These are phyloP conservation scores for Smittia aterrima DNA, from an alignment of 2,888 invertebrate genomes.

Conservation along the genomic window DNA sequence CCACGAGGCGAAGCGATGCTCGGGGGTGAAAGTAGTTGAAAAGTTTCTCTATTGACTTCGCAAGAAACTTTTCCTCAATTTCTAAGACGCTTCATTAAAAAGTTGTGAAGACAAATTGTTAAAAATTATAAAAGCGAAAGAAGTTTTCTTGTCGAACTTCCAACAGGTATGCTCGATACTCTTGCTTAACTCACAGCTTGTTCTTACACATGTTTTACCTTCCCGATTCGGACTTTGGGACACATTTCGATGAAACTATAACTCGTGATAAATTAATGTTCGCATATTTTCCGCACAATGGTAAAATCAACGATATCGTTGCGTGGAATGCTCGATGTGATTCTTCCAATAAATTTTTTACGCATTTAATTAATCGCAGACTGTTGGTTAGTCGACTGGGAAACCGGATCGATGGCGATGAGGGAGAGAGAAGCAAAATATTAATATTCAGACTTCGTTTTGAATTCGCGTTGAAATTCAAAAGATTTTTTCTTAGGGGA, in stretches of 20 bases:
- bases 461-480: constrained; percentile 1
- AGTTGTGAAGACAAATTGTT: constrained; percentile 38
- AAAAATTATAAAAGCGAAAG: constrained; percentile 28
- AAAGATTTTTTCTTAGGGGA: not conserved
- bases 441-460: constrained; percentile 39
- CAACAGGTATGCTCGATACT: constrained; percentile 34
- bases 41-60: not conserved
- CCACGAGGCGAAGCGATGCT: too few relatives aligned
- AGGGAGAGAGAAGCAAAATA: not conserved
- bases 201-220: constrained; percentile 36
- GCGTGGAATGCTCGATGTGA: constrained; percentile 31
- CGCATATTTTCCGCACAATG: not conserved
- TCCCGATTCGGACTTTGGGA: not conserved
- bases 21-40: too few relatives aligned
- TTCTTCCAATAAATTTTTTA: not conserved
- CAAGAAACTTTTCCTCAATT: not conserved
- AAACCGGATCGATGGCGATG: not conserved
- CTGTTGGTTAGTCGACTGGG: too few relatives aligned
- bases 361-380: constrained; percentile 23
- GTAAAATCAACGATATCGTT: constrained; percentile 37
- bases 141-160: constrained; percentile 31
- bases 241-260: constrained; percentile 29
- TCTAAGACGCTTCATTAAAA: constrained; percentile 37
- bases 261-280: constrained; percentile 38
- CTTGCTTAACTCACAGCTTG: not conserved